Percentiles rank a stretch among this genome's conserved stretches.
These are phyloP conservation scores for Eupithecia pulchellata DNA, from an alignment of 2,888 invertebrate genomes.

Conservation along the genomic window DNA sequence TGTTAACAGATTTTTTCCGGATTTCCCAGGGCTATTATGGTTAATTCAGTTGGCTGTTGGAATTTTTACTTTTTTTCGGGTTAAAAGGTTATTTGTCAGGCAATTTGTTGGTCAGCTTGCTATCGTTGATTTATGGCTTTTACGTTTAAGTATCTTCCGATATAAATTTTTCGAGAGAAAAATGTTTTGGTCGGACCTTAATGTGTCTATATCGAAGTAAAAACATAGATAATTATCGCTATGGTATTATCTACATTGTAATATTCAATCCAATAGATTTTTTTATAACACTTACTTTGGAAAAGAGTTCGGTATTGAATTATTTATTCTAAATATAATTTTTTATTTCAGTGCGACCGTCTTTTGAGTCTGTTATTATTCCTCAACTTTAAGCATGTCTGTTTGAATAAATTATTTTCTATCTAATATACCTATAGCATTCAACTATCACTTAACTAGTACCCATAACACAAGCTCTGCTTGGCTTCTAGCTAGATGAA, in stretches of 20 bases:
- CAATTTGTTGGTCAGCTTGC: slow-evolving; percentile 48
- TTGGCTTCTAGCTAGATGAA: too few relatives aligned
- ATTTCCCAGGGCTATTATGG: slow-evolving; percentile 54
- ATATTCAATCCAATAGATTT: neutral
- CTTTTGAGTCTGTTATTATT: too few relatives aligned
- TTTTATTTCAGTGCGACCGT: too few relatives aligned
- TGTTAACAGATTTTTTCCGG: slow-evolving; percentile 74
- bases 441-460: too few relatives aligned
- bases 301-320: too few relatives aligned
- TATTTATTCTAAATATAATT: too few relatives aligned
- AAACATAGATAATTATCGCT: neutral
- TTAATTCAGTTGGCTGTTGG: slow-evolving; percentile 53
- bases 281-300: neutral
- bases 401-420: too few relatives aligned
- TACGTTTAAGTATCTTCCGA: neutral
- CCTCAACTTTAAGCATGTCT: too few relatives aligned
- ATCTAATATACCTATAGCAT: too few relatives aligned
- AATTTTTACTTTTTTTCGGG: slow-evolving; percentile 52
- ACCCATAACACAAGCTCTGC: too few relatives aligned
- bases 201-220: neutral
- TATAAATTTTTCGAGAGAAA: neutral
- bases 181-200: neutral
- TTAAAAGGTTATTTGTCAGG: slow-evolving; percentile 52
- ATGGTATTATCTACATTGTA: neutral
- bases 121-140: slow-evolving; percentile 31